Evolutionary conservation across 2,797 vertebrate species (phyloP).

Genomic region (Ptychadena robeensis): DNA sequence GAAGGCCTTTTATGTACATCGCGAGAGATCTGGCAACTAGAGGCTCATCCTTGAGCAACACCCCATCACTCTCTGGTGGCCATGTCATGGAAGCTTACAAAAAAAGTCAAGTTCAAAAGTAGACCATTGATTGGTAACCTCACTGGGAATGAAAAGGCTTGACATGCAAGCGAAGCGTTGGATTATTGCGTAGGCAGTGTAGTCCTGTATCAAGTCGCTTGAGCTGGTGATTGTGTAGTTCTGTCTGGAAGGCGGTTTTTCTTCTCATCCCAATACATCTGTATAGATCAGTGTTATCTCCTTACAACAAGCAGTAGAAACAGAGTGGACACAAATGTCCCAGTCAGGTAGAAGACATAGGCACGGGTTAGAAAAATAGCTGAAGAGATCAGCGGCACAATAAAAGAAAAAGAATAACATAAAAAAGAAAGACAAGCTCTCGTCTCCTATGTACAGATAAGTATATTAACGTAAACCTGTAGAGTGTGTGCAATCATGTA

Average conservation of each 20-base stretch:
- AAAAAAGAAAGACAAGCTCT: constrained; percentile 73
- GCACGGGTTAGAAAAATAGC: constrained; percentile 80
- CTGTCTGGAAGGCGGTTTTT: constrained; percentile 81
- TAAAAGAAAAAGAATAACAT: constrained; percentile 67
- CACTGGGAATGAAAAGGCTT: constrained; percentile 8
- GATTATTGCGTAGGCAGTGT: constrained; percentile 71
- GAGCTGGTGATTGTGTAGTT: constrained; percentile 84
- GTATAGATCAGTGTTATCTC: constrained; percentile 49
- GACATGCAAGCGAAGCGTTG: constrained; percentile 50
- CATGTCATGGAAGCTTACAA: neutral
- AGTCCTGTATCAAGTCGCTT: constrained; percentile 62
- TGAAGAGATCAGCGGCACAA: constrained; percentile 75
- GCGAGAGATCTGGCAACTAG: neutral
- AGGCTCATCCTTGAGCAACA: neutral
- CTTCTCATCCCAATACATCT: constrained; percentile 37
- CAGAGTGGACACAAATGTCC: constrained; percentile 75
- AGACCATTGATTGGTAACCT: constrained; percentile 1
- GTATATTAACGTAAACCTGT: constrained; percentile 64
- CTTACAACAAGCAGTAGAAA: constrained; percentile 77
- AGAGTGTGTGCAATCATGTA: constrained; percentile 66
- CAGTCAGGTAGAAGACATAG: constrained; percentile 78
- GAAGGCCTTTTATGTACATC: constrained; percentile 21
- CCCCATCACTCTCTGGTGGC: neutral
- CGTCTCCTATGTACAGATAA: constrained; percentile 66
- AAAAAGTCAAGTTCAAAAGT: neutral